Evolutionary conservation across 2,888 invertebrate genomes (phyloP), one percentile per base, ranked within the genome.

Genomic region (Gerris lacustris): DNA sequence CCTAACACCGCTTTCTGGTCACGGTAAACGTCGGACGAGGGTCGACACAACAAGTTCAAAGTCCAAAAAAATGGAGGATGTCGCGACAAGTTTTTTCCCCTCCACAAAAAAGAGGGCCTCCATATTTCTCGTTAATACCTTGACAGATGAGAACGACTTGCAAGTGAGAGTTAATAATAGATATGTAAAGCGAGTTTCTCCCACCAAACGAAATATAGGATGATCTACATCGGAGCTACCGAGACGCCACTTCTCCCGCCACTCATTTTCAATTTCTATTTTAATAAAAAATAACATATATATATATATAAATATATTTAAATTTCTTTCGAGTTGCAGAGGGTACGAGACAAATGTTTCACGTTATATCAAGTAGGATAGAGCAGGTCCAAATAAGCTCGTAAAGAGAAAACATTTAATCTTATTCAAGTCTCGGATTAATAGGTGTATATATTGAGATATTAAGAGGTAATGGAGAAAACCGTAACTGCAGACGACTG

Each of bases 151-250:
- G 31, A 31, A 31, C 31, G 31, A 31, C 31, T 31, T 31, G 31
- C 31, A 15, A 55, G 55, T 11, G 55, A 55, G 55, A 55, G 55
- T 55, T 55, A 55, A 55, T 55, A 55, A 11, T 55, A 55, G 9
- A 55, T 55, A 55, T 55, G 55, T 55, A 55, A 55, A 55, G 55
- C 55, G 55, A 55, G 55, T 55, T 55, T 55, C 55, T 55, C 55
- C 15, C 15, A 55, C 15, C 15, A 55, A 55, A 9, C 15, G 4
- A 15, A 55, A 55, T 55, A 31, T 31, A 55, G 2, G 55, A 47
- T 55, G 55, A 55, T 55, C 55, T 55, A 9, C 15, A 55, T 11
- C 55, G 9, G 55, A 15, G 11, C 15, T 11, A 55, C 15, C 15
- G 31, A 31, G 31, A 31, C 31, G 31, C 55, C 55, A 55, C 11